Base-by-base conservation (phyloP, 2,797 vertebrate species). In the Tragelaphus eurycerus region DNA sequence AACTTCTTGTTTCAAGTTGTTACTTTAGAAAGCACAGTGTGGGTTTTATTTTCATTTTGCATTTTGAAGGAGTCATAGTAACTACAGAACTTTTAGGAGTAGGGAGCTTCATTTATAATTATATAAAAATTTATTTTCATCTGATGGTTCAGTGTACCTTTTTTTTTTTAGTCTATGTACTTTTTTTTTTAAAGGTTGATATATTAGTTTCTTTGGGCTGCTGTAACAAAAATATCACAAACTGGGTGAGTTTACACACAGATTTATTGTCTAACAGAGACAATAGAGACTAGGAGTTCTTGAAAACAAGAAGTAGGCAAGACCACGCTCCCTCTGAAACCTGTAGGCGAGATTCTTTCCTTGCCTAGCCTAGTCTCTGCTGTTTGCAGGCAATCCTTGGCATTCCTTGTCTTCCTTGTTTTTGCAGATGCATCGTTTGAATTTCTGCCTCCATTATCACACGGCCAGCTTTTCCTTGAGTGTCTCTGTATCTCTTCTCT, bases 51-150 rank as follows among this genome's bases (percentile, higher is more conserved):
- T 97, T 54, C 5, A 13, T 38, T 78, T 85, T 92, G 12, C 12
- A 50, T 94, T 96, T 96, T 90, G 25, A 93, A 94, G 43, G 29
- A 78, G 62, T 76, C 64, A n/a, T 86, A 43, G 27, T n/a, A 95
- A 59, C 48, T 60, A 31, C 6, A 76, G 29, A 46, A 50, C 9
- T 91, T 23, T 74, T 17, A 79, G 54, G 57, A 89, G 8, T 52
- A 86, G 62, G 48, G 48, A 19, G 2, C 48, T 89, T 94, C 29
- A 43, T 82, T 90, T 94, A 23, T 93, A 93, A 86, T 89, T 93
- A 23, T 19, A 86, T 67, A 48, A 84, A 59, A 95, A 38, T 19
- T 78, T 60, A 31, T 67, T 93, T 97, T 96, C 34, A 54, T 43
- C 79, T 25, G 57, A 89, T 43, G 34, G 11, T 50, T 71, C 5